Conservation (phyloP, 2,888 invertebrate species). For the Eucera pruinosa region DNA sequence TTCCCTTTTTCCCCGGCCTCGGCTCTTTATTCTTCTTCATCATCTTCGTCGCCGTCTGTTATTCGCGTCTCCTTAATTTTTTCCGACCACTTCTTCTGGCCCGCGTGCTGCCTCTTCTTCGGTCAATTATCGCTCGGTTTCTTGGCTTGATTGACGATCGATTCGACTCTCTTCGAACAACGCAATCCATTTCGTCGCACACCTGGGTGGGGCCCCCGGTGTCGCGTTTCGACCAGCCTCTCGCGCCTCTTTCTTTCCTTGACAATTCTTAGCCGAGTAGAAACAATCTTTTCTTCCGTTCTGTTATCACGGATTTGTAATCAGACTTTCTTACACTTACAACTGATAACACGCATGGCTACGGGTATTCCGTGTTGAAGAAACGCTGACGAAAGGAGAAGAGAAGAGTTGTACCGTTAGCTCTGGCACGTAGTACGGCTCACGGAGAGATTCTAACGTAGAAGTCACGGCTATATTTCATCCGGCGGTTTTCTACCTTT, state of each 20-base stretch:
- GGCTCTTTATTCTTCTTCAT: conserved; percentile 54
- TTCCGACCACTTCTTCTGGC: conserved; percentile 47
- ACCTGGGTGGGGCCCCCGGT: conserved; percentile 54
- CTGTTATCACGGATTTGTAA: conserved; percentile 50
- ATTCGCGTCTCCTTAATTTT: conserved; percentile 66
- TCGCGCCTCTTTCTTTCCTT: not conserved
- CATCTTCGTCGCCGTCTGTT: conserved; percentile 64
- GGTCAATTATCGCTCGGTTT: conserved; percentile 67
- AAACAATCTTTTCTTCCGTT: not conserved
- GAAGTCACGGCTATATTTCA: conserved; percentile 50
- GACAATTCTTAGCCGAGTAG: not conserved
- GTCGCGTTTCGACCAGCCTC: conserved; percentile 28
- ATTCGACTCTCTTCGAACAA: conserved; percentile 47
- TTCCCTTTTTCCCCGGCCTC: conserved; percentile 28
- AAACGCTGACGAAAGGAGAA: conserved; percentile 36
- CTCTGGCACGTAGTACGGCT: conserved; percentile 25
- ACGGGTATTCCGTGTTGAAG: conserved; percentile 11
- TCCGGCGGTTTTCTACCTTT: conserved; percentile 46
- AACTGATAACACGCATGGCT: conserved; percentile 38
- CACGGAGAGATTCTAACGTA: conserved; percentile 44
- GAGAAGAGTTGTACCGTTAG: conserved; percentile 38
- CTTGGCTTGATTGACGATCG: conserved; percentile 56
- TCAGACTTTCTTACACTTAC: conserved; percentile 12
- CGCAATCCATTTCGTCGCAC: conserved; percentile 58
- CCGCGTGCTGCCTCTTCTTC: conserved; percentile 53